phyloP scores from a whole-genome alignment of 2,113 vertebrate species.

The Ochotona princeps region DNA sequence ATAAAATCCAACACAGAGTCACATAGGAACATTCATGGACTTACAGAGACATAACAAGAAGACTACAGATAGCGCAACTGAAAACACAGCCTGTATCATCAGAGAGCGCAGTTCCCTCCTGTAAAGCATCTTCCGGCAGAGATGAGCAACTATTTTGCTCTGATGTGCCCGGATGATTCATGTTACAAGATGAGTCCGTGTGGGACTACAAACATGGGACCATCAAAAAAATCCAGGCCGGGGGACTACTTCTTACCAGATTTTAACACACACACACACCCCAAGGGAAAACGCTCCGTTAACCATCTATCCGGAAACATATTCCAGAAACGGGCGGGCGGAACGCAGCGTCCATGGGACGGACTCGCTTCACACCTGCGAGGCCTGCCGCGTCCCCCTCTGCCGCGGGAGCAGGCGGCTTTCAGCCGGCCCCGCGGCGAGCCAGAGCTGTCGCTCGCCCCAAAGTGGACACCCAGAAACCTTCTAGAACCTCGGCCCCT shows the following conservation, averaged over 20 bases:
- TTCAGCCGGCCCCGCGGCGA: too few species aligned
- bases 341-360: background rate
- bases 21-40: background rate
- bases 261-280: background rate
- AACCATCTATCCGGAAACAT: background rate
- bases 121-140: conserved; percentile 36
- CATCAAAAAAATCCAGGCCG: background rate
- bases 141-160: background rate
- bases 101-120: conserved; percentile 3
- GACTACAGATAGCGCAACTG: background rate
- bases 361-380: too few species aligned
- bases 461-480: too few species aligned
- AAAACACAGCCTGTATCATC: background rate
- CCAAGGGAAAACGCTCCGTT: background rate
- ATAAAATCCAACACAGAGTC: background rate
- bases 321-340: background rate
- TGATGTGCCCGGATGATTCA: background rate
- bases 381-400: too few species aligned
- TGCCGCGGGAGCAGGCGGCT: too few species aligned
- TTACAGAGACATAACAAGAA: background rate
- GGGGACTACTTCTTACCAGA: background rate
- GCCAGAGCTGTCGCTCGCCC: too few species aligned
- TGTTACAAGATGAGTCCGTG: background rate
- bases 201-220: background rate
- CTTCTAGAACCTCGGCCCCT: too few species aligned